Percentiles rank a stretch among this genome's conserved stretches.
phyloP scores from a whole-genome alignment of 2,113 vertebrate genomes.

The Ptilorrhoa leucosticta region DNA sequence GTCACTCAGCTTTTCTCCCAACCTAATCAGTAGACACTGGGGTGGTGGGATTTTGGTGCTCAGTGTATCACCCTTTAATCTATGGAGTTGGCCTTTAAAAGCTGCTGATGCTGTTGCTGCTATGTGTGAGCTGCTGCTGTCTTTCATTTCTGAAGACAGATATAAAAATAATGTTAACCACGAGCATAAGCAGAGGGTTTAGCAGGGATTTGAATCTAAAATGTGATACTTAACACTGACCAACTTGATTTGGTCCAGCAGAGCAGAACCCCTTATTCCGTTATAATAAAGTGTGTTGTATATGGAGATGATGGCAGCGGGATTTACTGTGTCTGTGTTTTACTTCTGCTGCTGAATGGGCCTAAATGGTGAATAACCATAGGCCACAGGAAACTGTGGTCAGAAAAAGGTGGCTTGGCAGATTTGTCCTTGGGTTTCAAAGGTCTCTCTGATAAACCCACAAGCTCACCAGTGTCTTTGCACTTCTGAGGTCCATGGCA shows the following conservation, averaged over 20 bases:
- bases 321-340: slow-evolving; percentile 64
- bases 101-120: slow-evolving; percentile 48
- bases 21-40: slow-evolving; percentile 73
- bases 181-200: slow-evolving; percentile 65
- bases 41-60: slow-evolving; percentile 49
- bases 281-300: slow-evolving; percentile 63
- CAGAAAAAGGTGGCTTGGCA: background rate
- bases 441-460: background rate
- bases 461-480: background rate
- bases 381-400: background rate
- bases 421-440: background rate
- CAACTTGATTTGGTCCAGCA: slow-evolving; percentile 72
- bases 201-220: slow-evolving; percentile 76
- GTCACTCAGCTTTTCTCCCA: slow-evolving; percentile 75
- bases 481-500: background rate
- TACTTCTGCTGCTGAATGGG: slow-evolving; percentile 30
- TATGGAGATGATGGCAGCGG: slow-evolving; percentile 38
- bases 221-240: slow-evolving; percentile 66
- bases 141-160: slow-evolving; percentile 73
- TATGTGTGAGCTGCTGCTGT: slow-evolving; percentile 50
- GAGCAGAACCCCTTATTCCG: slow-evolving; percentile 71
- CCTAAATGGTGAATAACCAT: slow-evolving; percentile 1
- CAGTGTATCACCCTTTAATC: slow-evolving; percentile 70
- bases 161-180: slow-evolving; percentile 72
- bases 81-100: slow-evolving; percentile 63